Conservation (phyloP, 2,888 invertebrate genomes). For the Hemicrepidius hirtus region DNA sequence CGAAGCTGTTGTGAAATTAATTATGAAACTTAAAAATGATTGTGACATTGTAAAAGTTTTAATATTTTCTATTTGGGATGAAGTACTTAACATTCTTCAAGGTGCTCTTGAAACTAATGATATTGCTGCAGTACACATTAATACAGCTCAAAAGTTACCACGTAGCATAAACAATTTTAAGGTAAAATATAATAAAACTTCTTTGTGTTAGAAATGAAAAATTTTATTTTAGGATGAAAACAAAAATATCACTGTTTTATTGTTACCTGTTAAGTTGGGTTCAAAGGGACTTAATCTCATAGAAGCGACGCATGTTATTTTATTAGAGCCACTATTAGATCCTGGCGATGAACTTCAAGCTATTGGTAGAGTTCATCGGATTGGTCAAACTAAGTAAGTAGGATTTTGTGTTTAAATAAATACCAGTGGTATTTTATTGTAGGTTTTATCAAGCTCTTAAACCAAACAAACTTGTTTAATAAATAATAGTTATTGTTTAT, state of each 20-base stretch:
- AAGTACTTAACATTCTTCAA: slow-evolving; percentile 74
- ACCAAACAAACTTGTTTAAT: neutral
- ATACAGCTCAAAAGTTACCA: slow-evolving; percentile 56
- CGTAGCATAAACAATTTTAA: slow-evolving; percentile 74
- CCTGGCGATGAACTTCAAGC: slow-evolving; percentile 85
- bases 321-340: slow-evolving; percentile 85
- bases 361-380: slow-evolving; percentile 85
- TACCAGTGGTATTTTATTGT: too few relatives aligned
- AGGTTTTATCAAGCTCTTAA: too few relatives aligned
- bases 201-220: neutral
- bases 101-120: slow-evolving; percentile 75
- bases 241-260: slow-evolving; percentile 74
- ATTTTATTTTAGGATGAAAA: slow-evolving; percentile 66
- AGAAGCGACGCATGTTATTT: slow-evolving; percentile 85
- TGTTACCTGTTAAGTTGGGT: slow-evolving; percentile 82
- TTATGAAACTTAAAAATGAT: slow-evolving; percentile 74
- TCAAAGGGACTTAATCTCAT: slow-evolving; percentile 86
- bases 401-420: too few relatives aligned
- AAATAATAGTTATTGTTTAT: too few relatives aligned
- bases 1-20: slow-evolving; percentile 76
- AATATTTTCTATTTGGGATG: slow-evolving; percentile 80
- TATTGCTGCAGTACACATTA: slow-evolving; percentile 67
- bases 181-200: slow-evolving; percentile 63
- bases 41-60: slow-evolving; percentile 79
- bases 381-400: slow-evolving; percentile 84